Evolutionary conservation across 1,140 invertebrate species (phyloP).

Genomic region (Cydia amplana): DNA sequence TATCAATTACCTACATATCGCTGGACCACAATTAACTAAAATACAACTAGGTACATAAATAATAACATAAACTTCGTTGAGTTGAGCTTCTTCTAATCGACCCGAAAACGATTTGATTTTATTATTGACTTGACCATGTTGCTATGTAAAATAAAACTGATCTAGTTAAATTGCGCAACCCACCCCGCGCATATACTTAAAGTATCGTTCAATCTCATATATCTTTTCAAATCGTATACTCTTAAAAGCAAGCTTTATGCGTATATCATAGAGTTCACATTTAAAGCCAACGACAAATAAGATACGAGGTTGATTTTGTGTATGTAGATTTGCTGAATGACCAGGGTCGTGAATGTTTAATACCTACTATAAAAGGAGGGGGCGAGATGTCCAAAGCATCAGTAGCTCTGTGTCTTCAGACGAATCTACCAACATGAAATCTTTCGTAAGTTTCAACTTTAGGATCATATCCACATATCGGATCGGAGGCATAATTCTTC

Average conservation of each 20-base stretch:
- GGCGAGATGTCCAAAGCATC: background rate
- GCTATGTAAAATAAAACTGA: background rate
- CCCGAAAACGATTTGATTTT: too few species aligned
- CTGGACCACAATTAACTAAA: too few species aligned
- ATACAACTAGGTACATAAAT: too few species aligned
- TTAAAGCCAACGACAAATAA: background rate
- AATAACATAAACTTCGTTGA: too few species aligned
- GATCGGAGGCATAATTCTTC: background rate
- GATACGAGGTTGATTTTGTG: background rate
- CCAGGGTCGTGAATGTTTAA: background rate
- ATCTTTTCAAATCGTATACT: background rate
- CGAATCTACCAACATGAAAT: slow-evolving; percentile 38
- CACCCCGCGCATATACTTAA: too few species aligned
- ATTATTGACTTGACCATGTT: background rate
- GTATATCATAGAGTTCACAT: background rate
- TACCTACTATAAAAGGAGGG: background rate
- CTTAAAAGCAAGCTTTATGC: background rate
- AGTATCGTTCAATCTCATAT: background rate
- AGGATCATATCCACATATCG: background rate
- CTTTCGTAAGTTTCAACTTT: slow-evolving; percentile 40
- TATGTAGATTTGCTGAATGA: background rate
- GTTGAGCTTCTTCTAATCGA: too few species aligned
- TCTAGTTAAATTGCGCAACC: too few species aligned
- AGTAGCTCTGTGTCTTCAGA: background rate
- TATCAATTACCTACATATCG: too few species aligned